Evolutionary conservation across 2,113 vertebrate genomes (phyloP).

Genomic region (Neolamprologus hecqui): DNA sequence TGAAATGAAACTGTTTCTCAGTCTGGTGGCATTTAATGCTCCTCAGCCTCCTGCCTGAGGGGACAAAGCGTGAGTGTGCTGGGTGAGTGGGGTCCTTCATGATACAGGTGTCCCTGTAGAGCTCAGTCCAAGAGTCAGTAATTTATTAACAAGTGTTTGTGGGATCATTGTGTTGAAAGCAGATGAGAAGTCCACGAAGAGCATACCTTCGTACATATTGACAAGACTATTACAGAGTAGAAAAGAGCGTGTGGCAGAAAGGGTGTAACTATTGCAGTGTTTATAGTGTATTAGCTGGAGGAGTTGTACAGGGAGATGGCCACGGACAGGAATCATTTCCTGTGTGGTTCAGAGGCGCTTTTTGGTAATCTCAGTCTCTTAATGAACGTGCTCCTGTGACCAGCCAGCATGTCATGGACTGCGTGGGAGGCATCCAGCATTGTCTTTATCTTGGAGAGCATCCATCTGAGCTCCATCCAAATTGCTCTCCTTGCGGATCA

Average conservation of each 20-base stretch:
- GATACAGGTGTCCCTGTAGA: not conserved
- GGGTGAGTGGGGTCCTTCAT: not conserved
- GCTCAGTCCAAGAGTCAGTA: not conserved
- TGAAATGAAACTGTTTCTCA: not conserved
- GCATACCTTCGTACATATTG: not conserved
- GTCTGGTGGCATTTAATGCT: not conserved
- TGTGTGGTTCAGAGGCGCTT: not conserved
- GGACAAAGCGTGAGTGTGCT: accelerated
- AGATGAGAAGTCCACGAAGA: not conserved
- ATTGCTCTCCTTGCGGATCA: not conserved
- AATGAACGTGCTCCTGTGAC: not conserved
- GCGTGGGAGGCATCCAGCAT: not conserved
- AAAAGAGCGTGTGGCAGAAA: no score
- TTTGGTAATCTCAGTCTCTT: not conserved
- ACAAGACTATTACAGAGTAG: no score
- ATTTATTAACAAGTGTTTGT: not conserved
- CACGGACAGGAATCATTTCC: not conserved
- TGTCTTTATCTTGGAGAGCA: not conserved
- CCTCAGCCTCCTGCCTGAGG: not conserved
- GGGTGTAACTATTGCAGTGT: not conserved
- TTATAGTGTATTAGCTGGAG: not conserved
- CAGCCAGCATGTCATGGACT: not conserved
- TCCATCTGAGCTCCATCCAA: not conserved
- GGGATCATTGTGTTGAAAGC: not conserved
- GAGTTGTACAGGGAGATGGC: not conserved